Evolutionary conservation across 2,113 vertebrate species (phyloP), one percentile per base, ranked within the genome.

Genomic region (Mirounga angustirostris): DNA sequence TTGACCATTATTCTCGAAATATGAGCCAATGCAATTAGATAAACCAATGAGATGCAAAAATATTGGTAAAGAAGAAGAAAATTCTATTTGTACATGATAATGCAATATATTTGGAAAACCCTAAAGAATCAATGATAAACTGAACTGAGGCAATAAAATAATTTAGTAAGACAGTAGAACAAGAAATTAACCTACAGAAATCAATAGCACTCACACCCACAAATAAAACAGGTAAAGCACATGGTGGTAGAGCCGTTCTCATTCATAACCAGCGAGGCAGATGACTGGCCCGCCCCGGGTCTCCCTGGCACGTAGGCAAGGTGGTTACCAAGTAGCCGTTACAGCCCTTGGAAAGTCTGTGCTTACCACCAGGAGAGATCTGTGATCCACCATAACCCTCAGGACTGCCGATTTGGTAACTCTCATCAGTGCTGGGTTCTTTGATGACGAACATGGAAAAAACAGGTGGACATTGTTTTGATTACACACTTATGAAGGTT

Each of bases 371-470:
- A 4, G 22, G 5, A 81, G 88, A 67, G 7, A 36, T 7, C 10
- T 7, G 76, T 1, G 86, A n/a, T 5, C 61, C 82, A 0, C 1
- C 33, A 9, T 2, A 10, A 1, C 21, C 76, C 71, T 78, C 52
- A 18, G 86, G 13, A n/a, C 9, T 3, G 0, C 18, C 0, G 0
- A 1, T 1, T 0, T 3, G 13, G 7, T 59, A 30, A 16, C 3
- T 86, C 1, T 43, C 24, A 0, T 28, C 40, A 2, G 3, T 4
- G 7, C 46, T 67, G 63, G 13, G 43, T 46, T 74, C 96, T 98
- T 79, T 50, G 85, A 61, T 2, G 46, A 59, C 12, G 86, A 78
- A 65, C 71, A 67, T 81, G 81, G 50, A 40, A 67, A 74, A 67
- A 63, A 65, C 0, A 2, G 2, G 21, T 61, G 15, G 10, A 36